phyloP scores from a whole-genome alignment of 2,797 vertebrate genomes.

The Acanthornis magna region DNA sequence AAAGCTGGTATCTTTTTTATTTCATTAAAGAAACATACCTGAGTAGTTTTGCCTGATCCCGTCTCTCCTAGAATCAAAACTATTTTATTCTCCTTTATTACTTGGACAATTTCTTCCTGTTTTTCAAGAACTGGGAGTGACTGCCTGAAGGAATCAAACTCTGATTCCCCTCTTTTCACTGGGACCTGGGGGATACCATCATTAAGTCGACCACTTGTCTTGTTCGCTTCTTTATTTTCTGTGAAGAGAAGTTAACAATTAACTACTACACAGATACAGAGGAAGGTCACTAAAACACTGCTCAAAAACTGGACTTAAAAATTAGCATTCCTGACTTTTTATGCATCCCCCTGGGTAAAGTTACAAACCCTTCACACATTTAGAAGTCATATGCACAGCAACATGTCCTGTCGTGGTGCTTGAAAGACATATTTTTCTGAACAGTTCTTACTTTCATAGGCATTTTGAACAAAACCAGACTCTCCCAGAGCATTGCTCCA shows the following conservation, averaged over 20 bases:
- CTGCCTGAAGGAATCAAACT: slow-evolving; percentile 85
- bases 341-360: not conserved
- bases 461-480: not conserved
- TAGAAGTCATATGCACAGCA: not conserved
- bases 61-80: slow-evolving; percentile 92
- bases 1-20: not conserved
- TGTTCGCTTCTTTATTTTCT: slow-evolving; percentile 82
- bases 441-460: not conserved
- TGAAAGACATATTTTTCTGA: not conserved
- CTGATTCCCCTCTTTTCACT: slow-evolving; percentile 78
- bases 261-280: not conserved
- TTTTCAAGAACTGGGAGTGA: slow-evolving; percentile 86
- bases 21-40: slow-evolving; percentile 73
- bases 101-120: slow-evolving; percentile 85
- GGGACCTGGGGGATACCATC: slow-evolving; percentile 88
- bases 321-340: not conserved
- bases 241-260: slow-evolving; percentile 43
- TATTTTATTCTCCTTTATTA: slow-evolving; percentile 87
- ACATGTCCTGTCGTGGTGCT: rapidly evolving
- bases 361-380: no score
- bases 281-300: not conserved
- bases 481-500: not conserved
- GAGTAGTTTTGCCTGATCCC: slow-evolving; percentile 96
- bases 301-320: not conserved
- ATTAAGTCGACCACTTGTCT: slow-evolving; percentile 83